A percentile compares a stretch with the other conserved stretches of the same genome.
Conservation (phyloP, 2,797 vertebrate species). For the Gobio occitaniae region DNA sequence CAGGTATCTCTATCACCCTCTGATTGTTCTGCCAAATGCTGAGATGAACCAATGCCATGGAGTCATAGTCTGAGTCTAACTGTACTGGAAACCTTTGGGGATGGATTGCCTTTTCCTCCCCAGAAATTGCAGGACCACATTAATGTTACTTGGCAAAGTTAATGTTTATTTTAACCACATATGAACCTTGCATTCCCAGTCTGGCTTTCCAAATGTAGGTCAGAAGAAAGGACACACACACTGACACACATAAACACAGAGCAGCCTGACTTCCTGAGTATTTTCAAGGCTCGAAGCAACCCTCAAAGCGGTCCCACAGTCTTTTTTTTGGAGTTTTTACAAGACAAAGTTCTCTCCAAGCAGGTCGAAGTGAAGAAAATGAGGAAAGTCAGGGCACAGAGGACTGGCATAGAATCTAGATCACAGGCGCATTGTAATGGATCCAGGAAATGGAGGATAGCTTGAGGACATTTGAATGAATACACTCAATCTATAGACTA, state of each 20-base stretch:
- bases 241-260: conserved; percentile 25
- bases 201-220: conserved; percentile 71
- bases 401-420: conserved; percentile 47
- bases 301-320: conserved; percentile 11
- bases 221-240: conserved; percentile 55
- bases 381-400: conserved; percentile 18
- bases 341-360: conserved; percentile 49
- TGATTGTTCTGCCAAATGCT: conserved; percentile 46
- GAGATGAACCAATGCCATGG: conserved; percentile 26
- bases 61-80: conserved; percentile 25
- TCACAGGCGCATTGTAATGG: conserved; percentile 43
- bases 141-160: conserved; percentile 52
- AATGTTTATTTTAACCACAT: conserved; percentile 65
- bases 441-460: conserved; percentile 35
- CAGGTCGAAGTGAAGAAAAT: conserved; percentile 47
- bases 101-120: conserved; percentile 27
- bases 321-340: conserved; percentile 35
- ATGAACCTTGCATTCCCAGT: conserved; percentile 54
- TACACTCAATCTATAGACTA: conserved; percentile 25
- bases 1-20: conserved; percentile 42
- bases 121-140: conserved; percentile 37
- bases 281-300: conserved; percentile 18
- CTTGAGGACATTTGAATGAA: conserved; percentile 42
- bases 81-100: conserved; percentile 24
- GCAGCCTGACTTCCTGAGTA: conserved; percentile 21